Evolutionary conservation across 2,888 invertebrate species (phyloP), one percentile per base, ranked within the genome.

Genomic region (Drosophila mimetica): DNA sequence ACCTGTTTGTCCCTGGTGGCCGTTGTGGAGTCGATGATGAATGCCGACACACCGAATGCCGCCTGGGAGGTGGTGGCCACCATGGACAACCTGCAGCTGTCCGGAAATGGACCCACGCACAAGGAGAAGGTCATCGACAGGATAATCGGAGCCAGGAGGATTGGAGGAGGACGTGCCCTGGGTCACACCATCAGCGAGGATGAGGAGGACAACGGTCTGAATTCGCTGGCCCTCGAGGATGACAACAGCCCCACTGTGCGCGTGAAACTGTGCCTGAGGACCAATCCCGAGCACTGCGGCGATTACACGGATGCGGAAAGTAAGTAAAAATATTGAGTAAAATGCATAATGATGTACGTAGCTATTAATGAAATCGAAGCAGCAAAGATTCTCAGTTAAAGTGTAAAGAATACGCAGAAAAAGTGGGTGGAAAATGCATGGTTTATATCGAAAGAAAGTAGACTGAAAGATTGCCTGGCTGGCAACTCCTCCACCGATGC

Each of bases 291-390:
- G 60, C 95, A 96, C 76, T 97, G 97, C 91, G 96, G 97, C 30
- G 96, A 96, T 41, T 96, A 95, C 90, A 93, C 95, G 0, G 95
- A 96, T 89, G 97, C 97, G 25, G 96, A 96, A 89, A 94, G 96
- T 96, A 90, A 95, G 96, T 39, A 20, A 9, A 18, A 6, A 2
- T 18, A 11, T 18, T 18, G n/a, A n/a, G n/a, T n/a, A n/a, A n/a
- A n/a, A n/a, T n/a, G n/a, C n/a, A n/a, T n/a, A n/a, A n/a, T n/a
- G n/a, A n/a, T n/a, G n/a, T n/a, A n/a, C n/a, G n/a, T n/a, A n/a
- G n/a, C n/a, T n/a, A n/a, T n/a, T n/a, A n/a, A n/a, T n/a, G n/a
- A n/a, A n/a, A n/a, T 9, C 8, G 16, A 16, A 14, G 14, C 37
- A 37, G 16, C 16, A 2, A 37, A 37, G 16, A 16, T 14, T 16